phyloP scores from a whole-genome alignment of 2,113 vertebrate genomes.

The Smithornis capensis region DNA sequence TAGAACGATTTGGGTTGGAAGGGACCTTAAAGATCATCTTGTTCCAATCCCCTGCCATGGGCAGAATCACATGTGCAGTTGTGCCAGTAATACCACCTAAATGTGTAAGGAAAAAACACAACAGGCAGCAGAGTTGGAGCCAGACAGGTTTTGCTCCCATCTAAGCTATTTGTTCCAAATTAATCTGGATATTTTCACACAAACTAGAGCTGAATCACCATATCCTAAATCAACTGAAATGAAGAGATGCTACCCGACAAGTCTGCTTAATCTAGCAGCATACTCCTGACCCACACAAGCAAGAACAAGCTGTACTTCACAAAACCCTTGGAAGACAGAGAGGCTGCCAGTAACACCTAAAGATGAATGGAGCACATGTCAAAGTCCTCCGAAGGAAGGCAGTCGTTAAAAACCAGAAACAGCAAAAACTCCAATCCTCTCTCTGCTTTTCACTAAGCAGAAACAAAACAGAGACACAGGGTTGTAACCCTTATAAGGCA shows the following conservation, averaged over 20 bases:
- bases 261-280: neutral
- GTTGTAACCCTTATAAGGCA: neutral
- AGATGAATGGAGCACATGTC: neutral
- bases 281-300: neutral
- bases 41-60: neutral
- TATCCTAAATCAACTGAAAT: neutral
- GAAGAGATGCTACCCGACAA: neutral
- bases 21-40: neutral
- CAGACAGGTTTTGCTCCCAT: neutral
- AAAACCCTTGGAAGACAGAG: neutral
- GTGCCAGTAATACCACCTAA: neutral
- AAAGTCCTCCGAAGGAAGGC: neutral
- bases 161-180: neutral
- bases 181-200: neutral
- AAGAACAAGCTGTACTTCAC: neutral
- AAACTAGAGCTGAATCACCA: neutral
- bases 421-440: neutral
- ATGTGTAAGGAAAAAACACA: neutral
- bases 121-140: neutral
- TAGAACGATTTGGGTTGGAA: neutral
- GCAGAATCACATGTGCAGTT: neutral
- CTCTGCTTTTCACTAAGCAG: neutral
- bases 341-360: neutral
- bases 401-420: neutral
- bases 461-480: fast-evolving